A percentile compares a stretch with the other conserved stretches of the same genome.
These are phyloP conservation scores for Scotopteryx bipunctaria DNA, from an alignment of 2,888 invertebrate genomes.

Conservation along the genomic window DNA sequence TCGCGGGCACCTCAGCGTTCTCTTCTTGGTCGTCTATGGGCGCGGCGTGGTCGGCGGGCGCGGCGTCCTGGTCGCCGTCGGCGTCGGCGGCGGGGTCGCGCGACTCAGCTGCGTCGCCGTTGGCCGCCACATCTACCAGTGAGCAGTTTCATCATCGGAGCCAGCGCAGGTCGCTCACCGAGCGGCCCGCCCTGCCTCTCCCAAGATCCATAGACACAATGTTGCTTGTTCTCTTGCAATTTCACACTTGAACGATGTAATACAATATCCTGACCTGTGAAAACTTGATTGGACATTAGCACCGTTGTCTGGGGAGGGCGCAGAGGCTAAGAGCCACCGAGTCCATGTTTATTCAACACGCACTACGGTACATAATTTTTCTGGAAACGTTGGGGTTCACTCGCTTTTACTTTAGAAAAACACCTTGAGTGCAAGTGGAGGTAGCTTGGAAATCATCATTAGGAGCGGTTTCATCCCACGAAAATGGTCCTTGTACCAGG, in stretches of 20 bases:
- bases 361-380: slow-evolving; percentile 43
- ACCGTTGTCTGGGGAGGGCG: slow-evolving; percentile 67
- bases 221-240: slow-evolving; percentile 44
- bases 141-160: slow-evolving; percentile 57
- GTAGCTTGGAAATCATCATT: slow-evolving; percentile 24
- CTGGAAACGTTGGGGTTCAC: slow-evolving; percentile 34
- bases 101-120: slow-evolving; percentile 57
- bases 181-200: slow-evolving; percentile 71
- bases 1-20: slow-evolving; percentile 72
- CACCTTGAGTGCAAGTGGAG: slow-evolving; percentile 17
- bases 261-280: slow-evolving; percentile 72
- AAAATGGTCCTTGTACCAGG: slow-evolving; percentile 28
- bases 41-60: slow-evolving; percentile 52
- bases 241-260: slow-evolving; percentile 56
- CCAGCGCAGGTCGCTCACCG: slow-evolving; percentile 74
- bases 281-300: slow-evolving; percentile 82
- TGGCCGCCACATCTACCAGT: slow-evolving; percentile 76
- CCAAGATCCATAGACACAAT: slow-evolving; percentile 38
- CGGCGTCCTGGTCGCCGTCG: slow-evolving; percentile 52
- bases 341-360: slow-evolving; percentile 55
- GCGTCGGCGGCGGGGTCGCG: slow-evolving; percentile 56
- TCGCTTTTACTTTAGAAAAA: slow-evolving; percentile 38
- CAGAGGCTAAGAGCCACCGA: slow-evolving; percentile 53
- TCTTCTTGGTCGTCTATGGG: slow-evolving; percentile 65
- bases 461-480: slow-evolving; percentile 34